These are phyloP conservation scores for Astropecten irregularis DNA, from an alignment of 53 echinoderm and acorn worm genomes.

Conservation along the genomic window DNA sequence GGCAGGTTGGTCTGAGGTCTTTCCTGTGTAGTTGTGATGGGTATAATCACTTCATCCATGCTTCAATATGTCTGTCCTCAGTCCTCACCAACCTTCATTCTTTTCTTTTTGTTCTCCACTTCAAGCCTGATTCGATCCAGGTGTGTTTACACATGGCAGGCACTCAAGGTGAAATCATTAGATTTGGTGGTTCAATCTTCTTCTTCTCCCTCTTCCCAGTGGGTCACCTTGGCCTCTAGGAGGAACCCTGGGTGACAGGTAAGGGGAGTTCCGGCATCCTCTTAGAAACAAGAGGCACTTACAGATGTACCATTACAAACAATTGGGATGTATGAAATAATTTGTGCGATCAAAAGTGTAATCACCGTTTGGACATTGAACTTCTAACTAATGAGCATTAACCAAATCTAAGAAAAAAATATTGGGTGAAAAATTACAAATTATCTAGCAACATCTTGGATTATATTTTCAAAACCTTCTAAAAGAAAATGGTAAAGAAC, in stretches of 20 bases:
- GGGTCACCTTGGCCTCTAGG: background rate
- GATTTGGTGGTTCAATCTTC: too few species aligned
- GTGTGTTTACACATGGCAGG: conserved; percentile 23
- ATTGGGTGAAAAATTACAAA: too few species aligned
- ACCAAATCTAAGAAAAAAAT: too few species aligned
- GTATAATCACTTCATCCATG: background rate
- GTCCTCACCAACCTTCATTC: background rate
- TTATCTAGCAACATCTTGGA: too few species aligned
- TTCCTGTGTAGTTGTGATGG: too few species aligned
- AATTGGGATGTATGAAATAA: background rate
- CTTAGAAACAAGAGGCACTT: background rate
- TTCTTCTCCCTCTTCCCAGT: background rate
- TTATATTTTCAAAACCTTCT: too few species aligned
- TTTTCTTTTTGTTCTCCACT: background rate
- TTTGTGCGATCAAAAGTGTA: background rate
- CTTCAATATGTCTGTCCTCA: conserved; percentile 13
- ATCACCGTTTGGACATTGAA: too few species aligned
- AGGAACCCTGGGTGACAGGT: background rate
- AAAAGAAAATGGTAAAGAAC: too few species aligned
- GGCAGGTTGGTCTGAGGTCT: too few species aligned
- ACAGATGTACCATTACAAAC: background rate
- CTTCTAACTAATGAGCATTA: too few species aligned
- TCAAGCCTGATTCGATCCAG: conserved; percentile 18
- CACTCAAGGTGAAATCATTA: conserved; percentile 23
- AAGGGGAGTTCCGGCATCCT: too few species aligned